Evolutionary conservation across 2,797 vertebrate species (phyloP), one percentile per base, ranked within the genome.

Genomic region (Masticophis lateralis): DNA sequence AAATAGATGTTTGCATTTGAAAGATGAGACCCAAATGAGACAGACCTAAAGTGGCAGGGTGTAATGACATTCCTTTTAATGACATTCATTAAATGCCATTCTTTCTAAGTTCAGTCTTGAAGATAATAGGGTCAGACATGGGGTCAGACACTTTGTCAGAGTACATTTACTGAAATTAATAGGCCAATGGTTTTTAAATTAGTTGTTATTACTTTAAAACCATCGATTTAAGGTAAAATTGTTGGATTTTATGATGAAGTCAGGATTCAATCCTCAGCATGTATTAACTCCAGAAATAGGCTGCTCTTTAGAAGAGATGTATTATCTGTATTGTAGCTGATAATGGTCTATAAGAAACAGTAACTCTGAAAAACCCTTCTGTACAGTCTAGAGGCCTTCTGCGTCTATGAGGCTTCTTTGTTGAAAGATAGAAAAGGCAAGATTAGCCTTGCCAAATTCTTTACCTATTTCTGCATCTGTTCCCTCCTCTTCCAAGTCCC

Each of bases 1-100:
- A 95, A 95, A 63, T 57, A 88, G 92, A 93, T 22, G 43, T 79
- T 90, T 94, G 47, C 61, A n/a, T 91, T 88, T 92, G 0, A 93
- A 91, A 93, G 89, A 90, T 51, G 57, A 27, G 28, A 90, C 57
- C 32, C 3, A 14, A 51, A 60, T 79, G 63, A 92, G 87, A 91
- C 27, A 51, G 9, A 0, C 89, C 92, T 3, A 2, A 56, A 91
- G 11, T 86, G 20, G 37, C 11, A 95, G n/a, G 5, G 10, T 53
- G 3, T 2, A 2, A 2, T 20, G 27, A 89, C 60, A 61, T 47
- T 89, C 60, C n/a, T 12, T 88, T 51, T 88, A 57, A 89, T 60
- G 88, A 27, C 88, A 89, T 61, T 25, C 74, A 83, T 83, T 83
- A 83, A 2, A 2, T 20, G 27, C 90, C 14, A 74, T 87, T 43